These are phyloP conservation scores for Lineus longissimus DNA, from an alignment of 1,140 invertebrate species.

Conservation along the genomic window DNA sequence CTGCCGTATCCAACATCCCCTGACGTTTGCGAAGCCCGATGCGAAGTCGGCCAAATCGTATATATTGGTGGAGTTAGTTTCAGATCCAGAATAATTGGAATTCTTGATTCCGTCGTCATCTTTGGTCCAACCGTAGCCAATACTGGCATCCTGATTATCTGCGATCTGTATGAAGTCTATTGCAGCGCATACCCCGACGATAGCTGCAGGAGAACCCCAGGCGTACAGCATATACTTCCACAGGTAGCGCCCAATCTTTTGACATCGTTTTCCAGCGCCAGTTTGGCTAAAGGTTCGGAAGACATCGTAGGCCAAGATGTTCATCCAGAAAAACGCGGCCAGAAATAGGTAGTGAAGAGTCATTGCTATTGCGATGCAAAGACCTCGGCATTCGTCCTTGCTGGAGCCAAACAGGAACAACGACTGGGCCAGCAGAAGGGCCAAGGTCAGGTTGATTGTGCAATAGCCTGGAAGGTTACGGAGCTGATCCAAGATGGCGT, in stretches of 20 bases:
- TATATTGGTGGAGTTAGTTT: no score
- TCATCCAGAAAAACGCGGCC: conserved; percentile 63
- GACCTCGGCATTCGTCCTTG: conserved; percentile 3
- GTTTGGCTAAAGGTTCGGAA: conserved; percentile 61
- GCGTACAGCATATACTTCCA: conserved; percentile 58
- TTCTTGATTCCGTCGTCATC: not conserved
- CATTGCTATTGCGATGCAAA: conserved; percentile 50
- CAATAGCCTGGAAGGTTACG: conserved; percentile 59
- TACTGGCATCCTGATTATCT: conserved; percentile 15
- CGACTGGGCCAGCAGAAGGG: conserved; percentile 55
- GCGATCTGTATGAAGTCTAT: conserved; percentile 54
- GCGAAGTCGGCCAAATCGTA: not conserved
- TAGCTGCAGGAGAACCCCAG: conserved; percentile 57
- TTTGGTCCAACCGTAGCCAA: conserved; percentile 31
- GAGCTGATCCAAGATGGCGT: conserved; percentile 52
- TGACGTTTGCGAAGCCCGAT: not conserved
- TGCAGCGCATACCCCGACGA: conserved; percentile 54
- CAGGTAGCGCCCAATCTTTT: conserved; percentile 41
- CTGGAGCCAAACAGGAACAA: conserved; percentile 53
- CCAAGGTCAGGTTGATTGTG: conserved; percentile 56
- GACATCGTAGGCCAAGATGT: conserved; percentile 61
- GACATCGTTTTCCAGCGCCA: conserved; percentile 23
- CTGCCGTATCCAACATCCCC: conserved; percentile 55
- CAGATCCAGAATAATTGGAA: no score
- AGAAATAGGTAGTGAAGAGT: conserved; percentile 59